A percentile compares a stretch with the other conserved stretches of the same genome.
phyloP scores from a whole-genome alignment of 2,888 invertebrate genomes.

The Nemotelus pantherinus region DNA sequence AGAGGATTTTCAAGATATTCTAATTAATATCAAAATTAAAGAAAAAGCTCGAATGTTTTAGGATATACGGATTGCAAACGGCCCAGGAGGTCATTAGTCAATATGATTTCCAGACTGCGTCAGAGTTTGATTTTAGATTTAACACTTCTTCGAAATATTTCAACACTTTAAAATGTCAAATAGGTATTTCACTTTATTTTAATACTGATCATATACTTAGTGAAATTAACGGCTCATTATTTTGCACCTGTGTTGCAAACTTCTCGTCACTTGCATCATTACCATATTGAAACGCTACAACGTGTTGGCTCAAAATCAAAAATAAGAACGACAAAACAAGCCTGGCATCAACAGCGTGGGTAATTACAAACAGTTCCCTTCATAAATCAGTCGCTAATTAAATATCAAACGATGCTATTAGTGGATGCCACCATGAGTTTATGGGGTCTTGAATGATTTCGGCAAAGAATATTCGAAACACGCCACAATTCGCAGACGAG shows the following conservation, averaged over 20 bases:
- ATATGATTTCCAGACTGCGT: no score
- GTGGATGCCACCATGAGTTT: not conserved
- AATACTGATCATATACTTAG: no score
- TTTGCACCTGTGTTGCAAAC: no score
- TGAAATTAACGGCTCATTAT: no score
- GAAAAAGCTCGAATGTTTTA: no score
- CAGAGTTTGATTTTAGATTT: not conserved
- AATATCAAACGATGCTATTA: conserved; percentile 22
- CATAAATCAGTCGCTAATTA: conserved; percentile 43
- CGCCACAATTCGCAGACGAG: no score
- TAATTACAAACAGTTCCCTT: conserved; percentile 28
- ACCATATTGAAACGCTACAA: not conserved
- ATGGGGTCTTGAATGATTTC: not conserved
- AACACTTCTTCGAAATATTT: not conserved
- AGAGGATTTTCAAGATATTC: no score
- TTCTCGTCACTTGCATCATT: no score
- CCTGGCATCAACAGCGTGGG: conserved; percentile 8
- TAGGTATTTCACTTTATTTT: not conserved
- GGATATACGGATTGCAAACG: no score
- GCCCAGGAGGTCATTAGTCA: no score
- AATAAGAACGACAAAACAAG: conserved; percentile 7
- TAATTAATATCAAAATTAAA: no score
- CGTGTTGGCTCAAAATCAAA: conserved; percentile 22
- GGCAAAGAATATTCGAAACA: no score
- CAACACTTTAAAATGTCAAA: conserved; percentile 7